Base-by-base conservation (phyloP, 92 coral and sea anemone species). In the Scolanthus callimorphus region DNA sequence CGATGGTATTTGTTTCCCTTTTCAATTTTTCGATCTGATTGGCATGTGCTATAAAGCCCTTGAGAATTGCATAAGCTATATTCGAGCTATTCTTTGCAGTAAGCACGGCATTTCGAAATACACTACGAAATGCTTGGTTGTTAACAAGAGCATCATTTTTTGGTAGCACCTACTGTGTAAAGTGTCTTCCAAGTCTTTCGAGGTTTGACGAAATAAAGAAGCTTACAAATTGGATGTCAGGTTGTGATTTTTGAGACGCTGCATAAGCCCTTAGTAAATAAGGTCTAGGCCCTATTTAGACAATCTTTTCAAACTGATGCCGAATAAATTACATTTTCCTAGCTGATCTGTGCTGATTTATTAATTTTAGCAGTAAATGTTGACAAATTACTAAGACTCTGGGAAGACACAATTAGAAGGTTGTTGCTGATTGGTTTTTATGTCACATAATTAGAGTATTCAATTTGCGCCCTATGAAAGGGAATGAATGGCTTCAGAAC, bases 241-340 rank as follows among this genome's bases (percentile, higher is more conserved):
- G 57, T 56, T 57, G 64, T 51, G 31, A 29, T 28, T 50, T 55
- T 43, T 51, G 75, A 68, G n/a, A n/a, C 48, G 31, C 43, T 27
- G 41, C 39, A 25, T 56, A 68, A 57, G 68, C 61, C 69, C 26
- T 54, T 60, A 73, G 41, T 82, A 87, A 83, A 87, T 58, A 87
- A 19, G 78, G 85, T 72, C 83, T 78, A 44, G 84, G 58, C 80
- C 24, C 45, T 86, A 89, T 86, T 86, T 86, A 72, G 81, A 77
- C 82, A 86, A 67, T 43, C 71, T 41, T 70, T 73, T 54, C 79
- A 39, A 10, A 38, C 31, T 47, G 49, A 66, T 50, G 65, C 59
- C 56, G 69, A 82, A 58, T 69, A 58, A 82, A 77, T 60, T 75
- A 49, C 83, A 70, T 59, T 63, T 56, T 60, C 59, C 70, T 39